Conservation (phyloP, 2,113 vertebrate genomes). For the Hemiprocne comata region DNA sequence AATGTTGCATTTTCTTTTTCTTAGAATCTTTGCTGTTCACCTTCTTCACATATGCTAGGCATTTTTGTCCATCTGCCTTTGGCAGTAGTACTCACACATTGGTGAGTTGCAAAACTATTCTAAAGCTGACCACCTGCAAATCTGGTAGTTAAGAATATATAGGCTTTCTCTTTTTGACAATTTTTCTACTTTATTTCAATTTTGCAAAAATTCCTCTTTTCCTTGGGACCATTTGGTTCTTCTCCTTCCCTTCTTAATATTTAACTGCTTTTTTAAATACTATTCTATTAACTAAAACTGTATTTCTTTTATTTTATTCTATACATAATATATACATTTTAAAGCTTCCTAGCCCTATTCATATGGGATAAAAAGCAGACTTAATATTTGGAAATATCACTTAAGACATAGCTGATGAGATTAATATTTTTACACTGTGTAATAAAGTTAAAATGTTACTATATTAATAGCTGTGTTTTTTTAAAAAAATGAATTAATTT, state of each 20-base stretch:
- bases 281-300: background rate
- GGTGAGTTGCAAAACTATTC: constrained; percentile 14
- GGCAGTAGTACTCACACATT: background rate
- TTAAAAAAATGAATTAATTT: background rate
- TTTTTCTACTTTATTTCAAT: background rate
- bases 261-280: background rate
- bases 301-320: background rate
- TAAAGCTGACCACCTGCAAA: background rate
- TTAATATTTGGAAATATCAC: background rate
- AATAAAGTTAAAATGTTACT: background rate
- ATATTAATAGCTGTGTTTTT: background rate
- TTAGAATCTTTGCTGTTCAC: constrained; percentile 6
- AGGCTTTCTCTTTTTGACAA: background rate
- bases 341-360: background rate
- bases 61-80: constrained; percentile 50
- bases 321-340: background rate
- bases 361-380: background rate
- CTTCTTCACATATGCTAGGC: constrained; percentile 40
- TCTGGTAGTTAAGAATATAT: background rate
- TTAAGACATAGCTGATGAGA: background rate
- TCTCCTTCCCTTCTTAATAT: background rate
- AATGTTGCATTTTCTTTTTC: background rate
- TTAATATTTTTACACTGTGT: background rate
- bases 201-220: background rate
- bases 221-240: background rate